These are phyloP conservation scores for Callaeas wilsoni DNA, from an alignment of 2,113 vertebrate species.

Conservation along the genomic window DNA sequence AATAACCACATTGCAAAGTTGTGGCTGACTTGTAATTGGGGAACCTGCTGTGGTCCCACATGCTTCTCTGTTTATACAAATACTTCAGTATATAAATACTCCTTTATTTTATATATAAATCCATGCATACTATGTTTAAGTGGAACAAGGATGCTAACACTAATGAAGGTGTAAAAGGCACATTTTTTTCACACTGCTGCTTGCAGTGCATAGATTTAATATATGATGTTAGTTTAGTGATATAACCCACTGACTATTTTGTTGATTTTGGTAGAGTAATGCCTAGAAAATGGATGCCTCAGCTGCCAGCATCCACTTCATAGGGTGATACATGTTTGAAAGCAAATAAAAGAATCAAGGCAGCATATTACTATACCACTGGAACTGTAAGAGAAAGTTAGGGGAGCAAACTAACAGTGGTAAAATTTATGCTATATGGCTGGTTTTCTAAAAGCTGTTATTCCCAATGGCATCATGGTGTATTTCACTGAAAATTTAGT, in stretches of 20 bases:
- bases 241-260: constrained; percentile 40
- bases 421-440: background rate
- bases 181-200: constrained; percentile 25
- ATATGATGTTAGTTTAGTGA: constrained; percentile 45
- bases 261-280: constrained; percentile 61
- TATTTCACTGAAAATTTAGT: background rate
- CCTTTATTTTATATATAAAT: constrained; percentile 49
- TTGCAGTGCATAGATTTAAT: constrained; percentile 36
- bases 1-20: constrained; percentile 61
- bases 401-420: background rate
- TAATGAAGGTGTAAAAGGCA: constrained; percentile 27
- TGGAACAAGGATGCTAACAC: constrained; percentile 34
- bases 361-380: background rate
- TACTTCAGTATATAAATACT: constrained; percentile 50
- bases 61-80: constrained; percentile 54
- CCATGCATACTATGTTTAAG: constrained; percentile 20
- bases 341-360: constrained; percentile 29
- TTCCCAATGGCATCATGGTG: background rate
- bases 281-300: constrained; percentile 45
- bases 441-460: background rate
- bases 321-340: constrained; percentile 34
- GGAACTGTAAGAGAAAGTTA: background rate
- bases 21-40: constrained; percentile 51
- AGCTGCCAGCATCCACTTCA: constrained; percentile 50
- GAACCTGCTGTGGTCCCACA: constrained; percentile 49